Conservation (phyloP, 2,797 vertebrate species). For the Gadopsis marmoratus region DNA sequence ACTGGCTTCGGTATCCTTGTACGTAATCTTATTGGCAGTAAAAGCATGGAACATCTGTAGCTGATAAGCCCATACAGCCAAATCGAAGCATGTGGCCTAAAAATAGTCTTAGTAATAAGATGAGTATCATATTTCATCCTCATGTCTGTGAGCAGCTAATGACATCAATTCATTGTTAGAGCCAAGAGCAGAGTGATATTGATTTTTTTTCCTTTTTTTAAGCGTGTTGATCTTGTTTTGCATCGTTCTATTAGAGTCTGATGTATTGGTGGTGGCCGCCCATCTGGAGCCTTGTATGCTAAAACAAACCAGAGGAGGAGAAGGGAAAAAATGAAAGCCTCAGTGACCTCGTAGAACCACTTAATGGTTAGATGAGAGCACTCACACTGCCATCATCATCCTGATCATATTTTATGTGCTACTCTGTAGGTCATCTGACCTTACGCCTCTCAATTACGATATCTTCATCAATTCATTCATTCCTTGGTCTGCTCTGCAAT, state of each 20-base stretch:
- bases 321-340: slow-evolving; percentile 9
- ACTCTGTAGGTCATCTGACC: neutral
- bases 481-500: neutral
- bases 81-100: slow-evolving; percentile 27
- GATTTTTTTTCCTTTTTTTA: slow-evolving; percentile 61
- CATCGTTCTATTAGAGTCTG: slow-evolving; percentile 35
- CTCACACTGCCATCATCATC: slow-evolving; percentile 6
- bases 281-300: slow-evolving; percentile 48
- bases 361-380: slow-evolving; percentile 15
- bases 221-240: slow-evolving; percentile 57
- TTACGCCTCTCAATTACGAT: neutral
- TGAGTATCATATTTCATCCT: slow-evolving; percentile 48
- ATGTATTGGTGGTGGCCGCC: slow-evolving; percentile 33
- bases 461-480: neutral
- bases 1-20: neutral
- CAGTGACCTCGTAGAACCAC: slow-evolving; percentile 25
- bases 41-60: slow-evolving; percentile 34
- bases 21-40: neutral
- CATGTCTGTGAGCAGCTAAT: slow-evolving; percentile 50
- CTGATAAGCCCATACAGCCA: slow-evolving; percentile 9
- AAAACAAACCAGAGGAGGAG: slow-evolving; percentile 16
- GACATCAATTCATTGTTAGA: slow-evolving; percentile 50
- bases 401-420: neutral
- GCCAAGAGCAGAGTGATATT: slow-evolving; percentile 63
- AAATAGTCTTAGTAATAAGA: slow-evolving; percentile 46